Conservation (phyloP, 2,888 invertebrate species). For the Synergus gifuensis region DNA sequence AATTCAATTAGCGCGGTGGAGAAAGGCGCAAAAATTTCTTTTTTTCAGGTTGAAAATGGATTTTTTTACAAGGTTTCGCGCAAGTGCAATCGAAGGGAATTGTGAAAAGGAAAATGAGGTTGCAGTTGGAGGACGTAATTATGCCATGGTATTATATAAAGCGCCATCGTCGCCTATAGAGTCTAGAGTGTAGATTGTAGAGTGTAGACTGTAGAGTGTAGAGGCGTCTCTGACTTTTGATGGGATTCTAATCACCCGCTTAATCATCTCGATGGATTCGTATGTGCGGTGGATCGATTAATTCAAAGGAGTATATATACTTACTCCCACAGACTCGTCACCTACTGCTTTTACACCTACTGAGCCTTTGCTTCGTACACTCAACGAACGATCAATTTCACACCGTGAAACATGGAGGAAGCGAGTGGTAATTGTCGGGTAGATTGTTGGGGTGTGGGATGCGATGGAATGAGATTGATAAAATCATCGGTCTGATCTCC, state of each 20-base stretch:
- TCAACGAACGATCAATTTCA: slow-evolving; percentile 32
- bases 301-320: slow-evolving; percentile 31
- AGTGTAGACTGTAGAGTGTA: neutral
- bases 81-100: slow-evolving; percentile 4
- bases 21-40: neutral
- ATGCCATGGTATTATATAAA: slow-evolving; percentile 22
- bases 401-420: slow-evolving; percentile 29
- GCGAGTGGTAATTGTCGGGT: slow-evolving; percentile 33
- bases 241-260: slow-evolving; percentile 39
- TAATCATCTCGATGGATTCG: slow-evolving; percentile 35
- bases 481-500: slow-evolving; percentile 17
- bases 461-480: slow-evolving; percentile 25
- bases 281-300: slow-evolving; percentile 34
- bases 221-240: slow-evolving; percentile 35
- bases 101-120: slow-evolving; percentile 32
- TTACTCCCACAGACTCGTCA: slow-evolving; percentile 32
- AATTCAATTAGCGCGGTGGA: neutral
- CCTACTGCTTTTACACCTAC: slow-evolving; percentile 38
- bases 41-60: neutral
- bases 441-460: slow-evolving; percentile 15
- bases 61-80: neutral
- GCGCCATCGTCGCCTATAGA: slow-evolving; percentile 3
- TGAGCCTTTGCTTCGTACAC: slow-evolving; percentile 13
- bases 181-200: neutral
- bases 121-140: slow-evolving; percentile 28